These are phyloP conservation scores for Octodonta nipae DNA, from an alignment of 2,888 invertebrate genomes.

Conservation along the genomic window DNA sequence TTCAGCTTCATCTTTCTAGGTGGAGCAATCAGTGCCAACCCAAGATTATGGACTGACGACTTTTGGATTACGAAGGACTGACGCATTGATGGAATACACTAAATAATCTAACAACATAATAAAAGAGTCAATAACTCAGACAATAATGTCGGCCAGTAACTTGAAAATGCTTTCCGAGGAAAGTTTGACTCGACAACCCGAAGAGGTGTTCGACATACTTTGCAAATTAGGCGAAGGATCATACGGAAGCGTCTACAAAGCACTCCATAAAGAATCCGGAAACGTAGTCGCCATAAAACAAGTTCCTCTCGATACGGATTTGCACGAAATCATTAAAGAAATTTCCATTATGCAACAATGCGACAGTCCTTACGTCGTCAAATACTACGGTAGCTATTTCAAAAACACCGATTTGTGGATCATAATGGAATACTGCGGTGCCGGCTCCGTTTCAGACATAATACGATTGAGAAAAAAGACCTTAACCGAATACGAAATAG, in stretches of 20 bases:
- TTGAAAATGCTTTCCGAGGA: slow-evolving; percentile 92
- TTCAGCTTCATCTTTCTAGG: slow-evolving; percentile 18
- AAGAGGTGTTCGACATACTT: slow-evolving; percentile 98
- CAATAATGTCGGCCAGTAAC: slow-evolving; percentile 34
- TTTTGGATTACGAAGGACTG: too few species aligned
- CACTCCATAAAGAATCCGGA: slow-evolving; percentile 94
- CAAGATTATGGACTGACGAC: slow-evolving; percentile 2
- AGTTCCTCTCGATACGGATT: slow-evolving; percentile 96
- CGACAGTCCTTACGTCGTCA: slow-evolving; percentile 96
- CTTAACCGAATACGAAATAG: slow-evolving; percentile 22
- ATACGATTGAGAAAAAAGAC: slow-evolving; percentile 89
- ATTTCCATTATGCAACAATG: slow-evolving; percentile 99
- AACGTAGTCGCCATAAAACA: slow-evolving; percentile 94
- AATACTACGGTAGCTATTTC: slow-evolving; percentile 99
- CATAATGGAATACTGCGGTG: slow-evolving; percentile 99
- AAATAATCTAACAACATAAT: too few species aligned
- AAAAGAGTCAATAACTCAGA: too few species aligned
- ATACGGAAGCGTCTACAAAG: slow-evolving; percentile 96
- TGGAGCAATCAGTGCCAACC: slow-evolving; percentile 7
- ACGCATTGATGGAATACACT: too few species aligned
- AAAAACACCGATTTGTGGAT: slow-evolving; percentile 99
- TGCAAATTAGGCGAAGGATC: slow-evolving; percentile 97
- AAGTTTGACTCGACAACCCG: slow-evolving; percentile 90
- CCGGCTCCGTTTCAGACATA: slow-evolving; percentile 97
- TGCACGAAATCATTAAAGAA: slow-evolving; percentile 98